Base-by-base conservation (phyloP, 2,888 invertebrate species). In the Plagiodera versicolora region DNA sequence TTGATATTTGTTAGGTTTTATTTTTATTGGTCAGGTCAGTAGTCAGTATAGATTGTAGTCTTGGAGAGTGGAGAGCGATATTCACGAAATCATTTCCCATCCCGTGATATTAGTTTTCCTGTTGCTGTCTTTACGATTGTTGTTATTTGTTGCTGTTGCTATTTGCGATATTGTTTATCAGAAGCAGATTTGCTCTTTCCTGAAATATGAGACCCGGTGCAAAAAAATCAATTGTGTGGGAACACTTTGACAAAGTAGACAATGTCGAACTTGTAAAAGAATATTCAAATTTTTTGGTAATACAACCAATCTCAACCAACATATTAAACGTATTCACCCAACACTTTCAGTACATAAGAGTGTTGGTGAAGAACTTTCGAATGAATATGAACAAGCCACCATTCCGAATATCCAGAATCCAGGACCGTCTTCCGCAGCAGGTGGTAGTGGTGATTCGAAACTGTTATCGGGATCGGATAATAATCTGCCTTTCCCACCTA, bases 231-330 rank as follows among this genome's bases (percentile, higher is more conserved):
- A 18, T 35, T 30, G 51, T 35, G 2, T 51, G 32, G 51, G 19
- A 51, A 1, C 51, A 32, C 8, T 51, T 18, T 18, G 2, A 18
- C 6, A 51, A 51, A 51, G 11, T 35, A 17, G n/a, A 9, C 2
- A 11, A 35, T 51, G 51, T 51, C 2, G 14, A 17, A 32, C 11
- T 18, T 61, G 63, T 56, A 60, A 63, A 51, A 66, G 51, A 61
- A 18, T 11, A 28, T 39, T 61, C 8, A 64, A 60, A 55, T 58
- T 24, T 54, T 59, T 50, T 56, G 57, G 60, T n/a, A 60, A 45
- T 45, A 66, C 66, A 9, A 56, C 61, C 14, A 66, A 66, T 55
- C 16, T 66, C n/a, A 61, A 59, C 30, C 46, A 64, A 35, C 66
- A 64, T 64, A 30, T 66, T 14, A 51, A 28, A 18, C 47, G 61